Base-by-base conservation (phyloP, 2,113 vertebrate genomes). In the Eurystomus gularis region DNA sequence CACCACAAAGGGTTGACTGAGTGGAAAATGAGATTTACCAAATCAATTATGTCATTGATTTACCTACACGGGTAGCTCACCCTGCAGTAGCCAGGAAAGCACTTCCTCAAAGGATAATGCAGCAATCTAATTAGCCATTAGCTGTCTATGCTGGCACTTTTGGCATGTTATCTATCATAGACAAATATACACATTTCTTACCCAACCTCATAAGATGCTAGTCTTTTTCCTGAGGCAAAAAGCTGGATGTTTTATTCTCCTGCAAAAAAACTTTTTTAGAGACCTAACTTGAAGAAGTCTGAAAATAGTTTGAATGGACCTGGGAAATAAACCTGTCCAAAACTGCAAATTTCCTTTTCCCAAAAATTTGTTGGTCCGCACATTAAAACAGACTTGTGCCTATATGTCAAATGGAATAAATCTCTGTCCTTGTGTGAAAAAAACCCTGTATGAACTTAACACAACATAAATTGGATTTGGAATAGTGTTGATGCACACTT, bases 11-110 rank as follows among this genome's bases (percentile, higher is more conserved):
- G 2, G 54, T 66, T 93, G 62, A 82, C 46, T 91, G 40, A 35
- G 44, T 83, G 82, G 66, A 94, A 96, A 82, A 95, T 90, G 28
- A 91, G 62, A 88, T 91, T 93, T 95, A 40, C 70, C 49, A 82
- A 79, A 94, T 95, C 82, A 70, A 29, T 90, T 84, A 85, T 35
- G 79, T 76, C 65, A 93, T 51, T 35, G 66, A 95, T 91, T 91
- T 92, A 89, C 91, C 61, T 95, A 35, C 75, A 54, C 76, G 54
- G 25, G 58, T 93, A 82, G 31, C 40, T 95, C 42, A 80, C 66
- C 66, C 82, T 66, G n/a, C n/a, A 61, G 37, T 28, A 94, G 12
- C 31, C 54, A 82, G 60, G 35, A 80, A 87, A 87, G 25, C 40
- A 46, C 33, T 93, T 91, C 62, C 71, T 82, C 55, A 72, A 72